Conservation (phyloP, 37 sponge, comb jelly and placozoan genomes). For the Oopsacas minuta region DNA sequence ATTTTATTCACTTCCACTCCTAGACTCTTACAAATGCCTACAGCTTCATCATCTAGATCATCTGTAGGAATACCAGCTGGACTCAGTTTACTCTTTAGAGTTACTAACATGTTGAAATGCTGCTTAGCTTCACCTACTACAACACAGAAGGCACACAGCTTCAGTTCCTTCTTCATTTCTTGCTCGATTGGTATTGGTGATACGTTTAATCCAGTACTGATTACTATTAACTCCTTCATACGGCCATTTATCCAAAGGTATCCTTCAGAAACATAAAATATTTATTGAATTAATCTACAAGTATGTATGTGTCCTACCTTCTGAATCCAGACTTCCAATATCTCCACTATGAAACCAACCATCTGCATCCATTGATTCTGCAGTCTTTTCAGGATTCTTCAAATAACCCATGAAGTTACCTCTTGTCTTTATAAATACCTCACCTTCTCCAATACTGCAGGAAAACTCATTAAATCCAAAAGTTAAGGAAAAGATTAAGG, state of each 20-base stretch:
- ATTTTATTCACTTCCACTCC: conserved; percentile 15
- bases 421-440: conserved; percentile 74
- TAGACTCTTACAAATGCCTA: not conserved
- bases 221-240: conserved; percentile 84
- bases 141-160: conserved; percentile 55
- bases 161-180: conserved; percentile 37
- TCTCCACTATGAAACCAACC: conserved; percentile 98
- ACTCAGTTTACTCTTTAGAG: conserved; percentile 53
- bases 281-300: not conserved
- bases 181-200: conserved; percentile 89
- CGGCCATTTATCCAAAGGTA: conserved; percentile 80
- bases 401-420: conserved; percentile 95
- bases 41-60: conserved; percentile 25
- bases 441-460: conserved; percentile 51
- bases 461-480: too few relatives aligned
- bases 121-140: conserved; percentile 78
- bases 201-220: conserved; percentile 83
- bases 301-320: conserved; percentile 32
- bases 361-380: conserved; percentile 77
- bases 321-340: conserved; percentile 65
- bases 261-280: conserved; percentile 25
- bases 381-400: conserved; percentile 67
- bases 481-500: too few relatives aligned
- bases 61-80: conserved; percentile 32
- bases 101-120: conserved; percentile 72